Base-by-base conservation (phyloP, 1,140 invertebrate species). In the Danaus melanippus region DNA sequence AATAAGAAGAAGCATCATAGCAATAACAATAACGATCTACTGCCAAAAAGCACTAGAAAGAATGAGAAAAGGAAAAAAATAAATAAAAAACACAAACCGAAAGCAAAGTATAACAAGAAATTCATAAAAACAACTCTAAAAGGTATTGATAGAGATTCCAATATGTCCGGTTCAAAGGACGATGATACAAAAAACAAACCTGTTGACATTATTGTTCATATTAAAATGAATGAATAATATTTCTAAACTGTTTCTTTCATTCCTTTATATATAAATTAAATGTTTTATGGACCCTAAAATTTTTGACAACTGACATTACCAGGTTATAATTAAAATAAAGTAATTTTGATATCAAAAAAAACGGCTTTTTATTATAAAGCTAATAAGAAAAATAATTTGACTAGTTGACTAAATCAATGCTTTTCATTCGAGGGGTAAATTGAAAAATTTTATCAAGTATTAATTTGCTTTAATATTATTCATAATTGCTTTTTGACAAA, bases 181-280 rank as follows among this genome's bases (percentile, higher is more conserved):
- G 40, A 17, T 9, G 40, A 49, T 11, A 50, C n/a, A 0, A 58
- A 52, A 12, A 45, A 32, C 6, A 66, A 63, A 45, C 66, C 66
- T 8, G 66, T 68, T 6, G 66, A 68, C 43, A 68, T 68, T 47
- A 66, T 68, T 44, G 63, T 68, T 39, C 66, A 68, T 51, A 68
- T 68, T 53, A 68, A 68, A 66, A 62, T 68, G 66, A 62, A 51
- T 10, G 66, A 68, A 21, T 62, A 57, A 60, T 49, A 10, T 15
- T 9, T 54, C 49, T 42, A 46, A 46, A 50, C 12, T 53, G 39
- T 1, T 44, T 44, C 42, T 48, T 32, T 21, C 17, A 7, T 9
- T 12, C 12, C 9, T 41, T 32, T 32, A 32, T 32, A 32, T 32
- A 32, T 32, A 32, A 32, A 4, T 32, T 7, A 32, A 32, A 32